phyloP scores from a whole-genome alignment of 2,888 invertebrate species.

The Pelosia muscerda region DNA sequence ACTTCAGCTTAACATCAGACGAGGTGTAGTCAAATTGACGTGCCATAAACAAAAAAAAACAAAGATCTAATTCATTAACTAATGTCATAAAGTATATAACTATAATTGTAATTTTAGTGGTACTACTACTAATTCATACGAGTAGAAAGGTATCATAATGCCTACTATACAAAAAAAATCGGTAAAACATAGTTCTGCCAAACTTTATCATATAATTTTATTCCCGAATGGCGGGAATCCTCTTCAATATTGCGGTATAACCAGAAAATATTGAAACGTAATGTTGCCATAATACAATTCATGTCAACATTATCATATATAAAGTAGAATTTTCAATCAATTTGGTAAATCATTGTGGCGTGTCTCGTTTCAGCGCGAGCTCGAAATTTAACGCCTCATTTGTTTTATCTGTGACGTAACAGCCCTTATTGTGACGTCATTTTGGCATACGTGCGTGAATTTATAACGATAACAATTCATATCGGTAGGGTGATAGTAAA shows the following conservation, averaged over 20 bases:
- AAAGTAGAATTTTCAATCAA: conserved; percentile 53
- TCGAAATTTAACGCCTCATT: conserved; percentile 58
- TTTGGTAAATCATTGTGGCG: conserved; percentile 52
- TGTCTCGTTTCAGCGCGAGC: conserved; percentile 46
- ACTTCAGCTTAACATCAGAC: too few species aligned
- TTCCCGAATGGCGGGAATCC: too few species aligned
- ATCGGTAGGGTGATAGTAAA: conserved; percentile 22
- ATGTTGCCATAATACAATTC: background rate
- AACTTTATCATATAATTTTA: too few species aligned
- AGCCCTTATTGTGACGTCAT: conserved; percentile 51
- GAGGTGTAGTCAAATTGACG: too few species aligned
- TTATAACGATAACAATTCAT: conserved; percentile 38
- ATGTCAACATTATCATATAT: conserved; percentile 36
- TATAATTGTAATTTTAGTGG: too few species aligned
- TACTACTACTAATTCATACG: too few species aligned
- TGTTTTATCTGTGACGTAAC: conserved; percentile 50
- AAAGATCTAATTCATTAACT: too few species aligned
- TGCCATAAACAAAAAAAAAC: too few species aligned
- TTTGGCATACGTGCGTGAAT: conserved; percentile 42
- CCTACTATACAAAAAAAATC: too few species aligned
- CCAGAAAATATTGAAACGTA: conserved; percentile 2
- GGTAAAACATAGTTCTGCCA: too few species aligned
- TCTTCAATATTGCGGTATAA: background rate
- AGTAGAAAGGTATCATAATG: too few species aligned
- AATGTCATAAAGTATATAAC: too few species aligned